Evolutionary conservation across 2,113 vertebrate genomes (phyloP), one percentile per base, ranked within the genome.

Genomic region (Cisticola juncidis): DNA sequence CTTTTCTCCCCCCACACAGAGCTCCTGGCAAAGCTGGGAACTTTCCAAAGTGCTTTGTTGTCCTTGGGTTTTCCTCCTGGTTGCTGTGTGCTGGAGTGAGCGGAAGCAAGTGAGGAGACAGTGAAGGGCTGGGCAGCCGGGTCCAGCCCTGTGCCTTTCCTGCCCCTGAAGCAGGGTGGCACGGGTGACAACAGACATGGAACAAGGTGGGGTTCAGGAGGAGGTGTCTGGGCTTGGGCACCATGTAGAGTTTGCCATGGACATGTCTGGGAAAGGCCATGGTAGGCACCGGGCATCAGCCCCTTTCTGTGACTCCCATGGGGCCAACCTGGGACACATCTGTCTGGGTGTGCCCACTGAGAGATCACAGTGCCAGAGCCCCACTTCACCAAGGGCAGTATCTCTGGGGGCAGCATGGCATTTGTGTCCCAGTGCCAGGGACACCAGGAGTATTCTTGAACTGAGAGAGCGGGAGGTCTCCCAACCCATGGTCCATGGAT

Each of bases 1-100:
- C 45, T 93, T 94, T 82, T 86, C 91, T 91, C 69, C 64, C 71
- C 3, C 1, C 6, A 29, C 0, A 0, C 54, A 25, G 42, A 86
- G 64, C 56, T 88, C 60, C 56, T 86, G 86, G 91, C 35, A 76
- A 76, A 72, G 81, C 73, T 0, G 3, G 78, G 95, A 88, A 86
- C 74, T 95, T 97, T 82, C 84, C 90, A 40, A 79, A 86, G 60
- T 1, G 4, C 71, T 95, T 87, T 95, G 90, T 92, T 94, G 74
- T 74, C 78, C 2, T 1, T 57, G 85, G 48, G 44, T 92, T 96
- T 94, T 74, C 79, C 66, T 90, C 48, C 78, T 70, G 66, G 35
- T 81, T 29, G 38, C n/a, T n/a, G n/a, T n/a, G n/a, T n/a, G n/a
- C 66, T n/a, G 33, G 56, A 81, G 69, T 0, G 2, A 93, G 56